Evolutionary conservation across 2,888 invertebrate genomes (phyloP), one percentile per base, ranked within the genome.

Genomic region (Limnephilus rhombicus): DNA sequence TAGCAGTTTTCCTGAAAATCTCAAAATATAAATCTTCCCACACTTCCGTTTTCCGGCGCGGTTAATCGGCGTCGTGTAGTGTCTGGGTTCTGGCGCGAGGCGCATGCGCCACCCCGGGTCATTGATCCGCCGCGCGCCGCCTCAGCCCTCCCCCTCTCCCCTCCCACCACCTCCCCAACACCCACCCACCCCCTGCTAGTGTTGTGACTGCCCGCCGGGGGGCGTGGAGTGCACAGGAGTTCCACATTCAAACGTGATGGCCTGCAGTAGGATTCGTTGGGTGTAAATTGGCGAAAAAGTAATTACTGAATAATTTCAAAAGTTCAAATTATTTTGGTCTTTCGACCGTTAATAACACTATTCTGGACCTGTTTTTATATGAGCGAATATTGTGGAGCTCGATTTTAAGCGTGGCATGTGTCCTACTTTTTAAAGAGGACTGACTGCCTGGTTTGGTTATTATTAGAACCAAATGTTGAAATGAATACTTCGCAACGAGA

Each of bases 171-270:
- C 24, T 5, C 18, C 90, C 82, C 45, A 29, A 0, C 86, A 1
- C 41, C 90, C 45, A 37, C 82, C 81, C 89, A 24, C 24, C 37
- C 53, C 90, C 89, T 49, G 81, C 82, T 88, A n/a, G 93, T 95
- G 94, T 95, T 95, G 94, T 95, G 95, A 94, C 94, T 95, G 93
- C 94, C 94, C 18, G 94, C 94, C n/a, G n/a, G 89, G 80, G 89
- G 81, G 89, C 89, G 89, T 81, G 86, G 88, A 80, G 81, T 93
- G 87, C 92, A 93, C 91, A 90, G 49, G 85, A 88, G 88, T 88
- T 88, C 53, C 88, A 68, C 68, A 88, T 88, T 88, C 34, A 68
- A 34, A 80, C 49, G 31, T 68, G 49, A 88, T 68, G 88, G 34
- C 68, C 86, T 88, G 88, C 88, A 88, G 53, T 88, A 2, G 15